These are phyloP conservation scores for Amblyjoppa fuscipennis DNA, from an alignment of 2,888 invertebrate species.

Conservation along the genomic window DNA sequence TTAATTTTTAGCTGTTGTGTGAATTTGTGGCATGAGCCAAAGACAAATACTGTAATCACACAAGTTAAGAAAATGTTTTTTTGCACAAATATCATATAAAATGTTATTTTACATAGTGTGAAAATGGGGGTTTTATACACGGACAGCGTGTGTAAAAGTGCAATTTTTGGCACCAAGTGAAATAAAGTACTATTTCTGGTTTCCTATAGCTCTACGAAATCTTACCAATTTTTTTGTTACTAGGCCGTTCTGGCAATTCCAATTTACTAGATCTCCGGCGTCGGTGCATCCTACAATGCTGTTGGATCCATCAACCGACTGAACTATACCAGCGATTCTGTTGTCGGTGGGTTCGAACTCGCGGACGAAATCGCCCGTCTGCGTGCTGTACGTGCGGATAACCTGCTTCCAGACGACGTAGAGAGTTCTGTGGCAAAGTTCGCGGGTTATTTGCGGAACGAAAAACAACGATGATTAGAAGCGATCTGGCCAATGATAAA, in stretches of 20 bases:
- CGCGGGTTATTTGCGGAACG: background rate
- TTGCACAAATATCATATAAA: no score
- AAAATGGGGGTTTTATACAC: no score
- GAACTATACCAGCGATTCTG: conserved; percentile 86
- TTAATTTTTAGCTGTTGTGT: no score
- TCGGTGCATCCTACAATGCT: conserved; percentile 87
- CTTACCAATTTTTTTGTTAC: conserved; percentile 85
- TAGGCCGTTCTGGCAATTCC: conserved; percentile 87
- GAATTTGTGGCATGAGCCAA: no score
- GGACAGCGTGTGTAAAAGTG: no score
- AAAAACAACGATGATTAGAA: background rate
- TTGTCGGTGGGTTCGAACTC: conserved; percentile 87
- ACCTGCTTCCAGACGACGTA: conserved; percentile 88
- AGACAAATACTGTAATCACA: no score
- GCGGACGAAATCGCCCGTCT: conserved; percentile 88
- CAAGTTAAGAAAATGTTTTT: no score
- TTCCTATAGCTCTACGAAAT: background rate
- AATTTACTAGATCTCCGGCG: conserved; percentile 86
- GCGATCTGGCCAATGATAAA: background rate
- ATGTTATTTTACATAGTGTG: no score
- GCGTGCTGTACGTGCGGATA: conserved; percentile 88
- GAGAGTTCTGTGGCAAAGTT: conserved; percentile 86
- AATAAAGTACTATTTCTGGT: background rate
- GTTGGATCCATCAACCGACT: conserved; percentile 85
- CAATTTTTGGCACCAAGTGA: no score